Conservation (phyloP, 37 sponge, comb jelly and placozoan species). For the Halisarca cf. caerulea region DNA sequence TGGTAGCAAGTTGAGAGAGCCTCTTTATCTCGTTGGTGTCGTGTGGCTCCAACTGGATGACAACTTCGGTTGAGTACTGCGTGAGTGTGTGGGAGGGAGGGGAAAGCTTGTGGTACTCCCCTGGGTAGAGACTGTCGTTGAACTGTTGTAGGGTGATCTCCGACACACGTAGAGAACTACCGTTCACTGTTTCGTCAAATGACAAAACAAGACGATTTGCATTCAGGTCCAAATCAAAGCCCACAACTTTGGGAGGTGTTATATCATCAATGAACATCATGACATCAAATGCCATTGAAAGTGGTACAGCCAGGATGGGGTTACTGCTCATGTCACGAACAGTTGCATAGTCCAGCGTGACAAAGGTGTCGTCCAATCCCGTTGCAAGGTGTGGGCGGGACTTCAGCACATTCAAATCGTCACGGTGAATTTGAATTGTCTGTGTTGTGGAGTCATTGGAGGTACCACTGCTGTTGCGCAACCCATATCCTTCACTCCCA, state of each 20-base stretch:
- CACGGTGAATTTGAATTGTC: slow-evolving; percentile 30
- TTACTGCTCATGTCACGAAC: slow-evolving; percentile 73
- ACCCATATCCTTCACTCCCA: not conserved
- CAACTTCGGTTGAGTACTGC: slow-evolving; percentile 40
- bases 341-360: slow-evolving; percentile 44
- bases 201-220: slow-evolving; percentile 46
- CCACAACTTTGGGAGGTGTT: slow-evolving; percentile 55
- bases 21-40: slow-evolving; percentile 86
- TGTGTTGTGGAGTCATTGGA: slow-evolving; percentile 64
- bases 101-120: slow-evolving; percentile 49
- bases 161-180: slow-evolving; percentile 55
- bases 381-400: slow-evolving; percentile 41
- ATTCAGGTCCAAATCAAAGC: slow-evolving; percentile 69
- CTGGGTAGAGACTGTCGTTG: slow-evolving; percentile 31
- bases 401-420: slow-evolving; percentile 75
- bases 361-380: slow-evolving; percentile 22
- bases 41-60: slow-evolving; percentile 39
- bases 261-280: slow-evolving; percentile 58
- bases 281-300: slow-evolving; percentile 38
- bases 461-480: slow-evolving; percentile 38
- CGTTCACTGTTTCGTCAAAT: slow-evolving; percentile 88
- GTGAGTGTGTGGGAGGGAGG: slow-evolving; percentile 32
- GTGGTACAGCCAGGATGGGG: slow-evolving; percentile 40
- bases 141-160: slow-evolving; percentile 66
- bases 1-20: slow-evolving; percentile 60